These are phyloP conservation scores for Dolichomitus sp. DNA, from an alignment of 2,888 invertebrate species.

Conservation along the genomic window DNA sequence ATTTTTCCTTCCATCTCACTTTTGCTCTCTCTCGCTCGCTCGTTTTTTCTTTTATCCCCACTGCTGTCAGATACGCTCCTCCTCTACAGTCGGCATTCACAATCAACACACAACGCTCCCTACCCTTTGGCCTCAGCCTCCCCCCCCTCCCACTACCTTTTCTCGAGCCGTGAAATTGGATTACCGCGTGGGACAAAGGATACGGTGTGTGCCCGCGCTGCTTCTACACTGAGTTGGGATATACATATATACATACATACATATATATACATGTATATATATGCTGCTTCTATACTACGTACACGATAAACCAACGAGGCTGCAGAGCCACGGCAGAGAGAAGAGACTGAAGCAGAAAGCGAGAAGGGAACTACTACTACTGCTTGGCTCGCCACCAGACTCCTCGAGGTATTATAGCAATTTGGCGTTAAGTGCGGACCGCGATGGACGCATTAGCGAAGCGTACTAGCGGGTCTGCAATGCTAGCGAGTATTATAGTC, in stretches of 20 bases:
- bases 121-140: neutral
- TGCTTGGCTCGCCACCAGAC: conserved; percentile 55
- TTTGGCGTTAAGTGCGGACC: conserved; percentile 66
- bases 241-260: conserved; percentile 37
- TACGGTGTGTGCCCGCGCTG: conserved; percentile 68
- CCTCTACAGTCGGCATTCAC: conserved; percentile 47
- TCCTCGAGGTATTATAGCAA: conserved; percentile 67
- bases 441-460: conserved; percentile 66
- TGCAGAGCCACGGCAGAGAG: conserved; percentile 9
- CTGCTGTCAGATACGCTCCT: conserved; percentile 12
- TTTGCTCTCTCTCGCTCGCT: neutral
- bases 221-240: conserved; percentile 54
- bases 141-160: conserved; percentile 19
- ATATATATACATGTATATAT: neutral
- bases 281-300: neutral
- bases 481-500: neutral
- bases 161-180: conserved; percentile 72
- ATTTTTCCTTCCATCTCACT: neutral
- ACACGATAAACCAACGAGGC: conserved; percentile 15
- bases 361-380: conserved; percentile 20
- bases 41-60: conserved; percentile 13
- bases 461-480: neutral
- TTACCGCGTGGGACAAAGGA: conserved; percentile 78
- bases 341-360: conserved; percentile 42
- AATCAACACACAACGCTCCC: conserved; percentile 49